phyloP scores from a whole-genome alignment of 2,888 invertebrate species.

The Sesamia inferens region DNA sequence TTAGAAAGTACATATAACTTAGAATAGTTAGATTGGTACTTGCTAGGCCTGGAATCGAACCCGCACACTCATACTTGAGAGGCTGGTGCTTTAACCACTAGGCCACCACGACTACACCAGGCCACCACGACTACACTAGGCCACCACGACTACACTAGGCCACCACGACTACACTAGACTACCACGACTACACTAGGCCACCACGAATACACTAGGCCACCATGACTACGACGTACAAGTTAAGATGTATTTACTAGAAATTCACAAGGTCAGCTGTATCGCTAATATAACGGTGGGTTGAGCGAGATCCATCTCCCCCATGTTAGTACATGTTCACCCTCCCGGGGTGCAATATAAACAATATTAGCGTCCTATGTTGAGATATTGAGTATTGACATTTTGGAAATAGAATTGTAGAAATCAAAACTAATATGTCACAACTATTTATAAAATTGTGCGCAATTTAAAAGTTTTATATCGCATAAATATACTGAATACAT shows the following conservation, averaged over 20 bases:
- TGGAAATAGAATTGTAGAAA: neutral
- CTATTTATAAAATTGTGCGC: neutral
- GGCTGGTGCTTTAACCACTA: too few species aligned
- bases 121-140: too few species aligned
- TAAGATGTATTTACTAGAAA: neutral
- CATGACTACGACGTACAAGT: too few species aligned
- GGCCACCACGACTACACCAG: too few species aligned
- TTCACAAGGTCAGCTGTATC: slow-evolving; percentile 41
- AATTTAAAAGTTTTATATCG: neutral
- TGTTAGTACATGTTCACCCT: slow-evolving; percentile 27
- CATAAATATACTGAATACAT: neutral
- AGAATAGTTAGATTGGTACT: too few species aligned
- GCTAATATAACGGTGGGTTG: slow-evolving; percentile 25
- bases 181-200: too few species aligned
- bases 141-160: too few species aligned
- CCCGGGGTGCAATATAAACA: slow-evolving; percentile 47
- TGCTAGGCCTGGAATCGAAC: too few species aligned
- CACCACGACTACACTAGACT: too few species aligned
- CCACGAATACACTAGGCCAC: too few species aligned
- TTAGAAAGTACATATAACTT: too few species aligned
- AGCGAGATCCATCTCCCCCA: slow-evolving; percentile 30
- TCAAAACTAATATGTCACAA: neutral
- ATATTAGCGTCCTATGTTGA: slow-evolving; percentile 46
- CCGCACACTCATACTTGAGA: too few species aligned
- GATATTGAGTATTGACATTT: slow-evolving; percentile 43